These are phyloP conservation scores for Mola mola DNA, from an alignment of 2,113 vertebrate species.

Conservation along the genomic window DNA sequence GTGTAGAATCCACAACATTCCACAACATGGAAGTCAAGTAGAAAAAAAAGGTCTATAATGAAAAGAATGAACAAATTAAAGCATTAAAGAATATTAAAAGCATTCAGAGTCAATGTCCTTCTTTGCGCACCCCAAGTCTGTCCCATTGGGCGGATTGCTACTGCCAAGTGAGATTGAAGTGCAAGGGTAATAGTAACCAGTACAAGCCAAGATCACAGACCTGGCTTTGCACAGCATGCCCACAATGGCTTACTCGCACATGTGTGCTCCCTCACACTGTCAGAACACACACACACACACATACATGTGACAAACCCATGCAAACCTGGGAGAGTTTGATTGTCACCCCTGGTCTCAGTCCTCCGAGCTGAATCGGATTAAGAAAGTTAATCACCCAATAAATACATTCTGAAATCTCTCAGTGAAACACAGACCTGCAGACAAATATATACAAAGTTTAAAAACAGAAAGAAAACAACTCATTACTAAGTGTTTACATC, in stretches of 20 bases:
- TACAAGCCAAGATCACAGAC: slow-evolving; percentile 44
- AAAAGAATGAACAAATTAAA: slow-evolving; percentile 40
- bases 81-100: slow-evolving; percentile 62
- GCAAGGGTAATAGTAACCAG: slow-evolving; percentile 27
- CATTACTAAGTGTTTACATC: slow-evolving; percentile 66
- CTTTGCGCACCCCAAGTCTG: slow-evolving; percentile 51
- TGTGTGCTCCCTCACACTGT: slow-evolving; percentile 25
- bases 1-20: slow-evolving; percentile 64
- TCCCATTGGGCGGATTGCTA: slow-evolving; percentile 33
- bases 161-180: slow-evolving; percentile 37
- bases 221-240: slow-evolving; percentile 40
- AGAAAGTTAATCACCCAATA: slow-evolving; percentile 74
- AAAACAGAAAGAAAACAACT: slow-evolving; percentile 33
- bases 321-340: slow-evolving; percentile 46
- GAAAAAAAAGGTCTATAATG: slow-evolving; percentile 65
- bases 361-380: slow-evolving; percentile 45
- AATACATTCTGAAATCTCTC: slow-evolving; percentile 80
- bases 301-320: slow-evolving; percentile 25
- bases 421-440: slow-evolving; percentile 46
- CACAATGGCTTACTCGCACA: slow-evolving; percentile 56
- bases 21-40: slow-evolving; percentile 70
- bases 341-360: slow-evolving; percentile 46
- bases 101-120: slow-evolving; percentile 61
- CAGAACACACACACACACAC: not conserved
- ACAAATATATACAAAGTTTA: slow-evolving; percentile 74